phyloP scores from a whole-genome alignment of 2,113 vertebrate species.

The Cygnus buccinator region DNA sequence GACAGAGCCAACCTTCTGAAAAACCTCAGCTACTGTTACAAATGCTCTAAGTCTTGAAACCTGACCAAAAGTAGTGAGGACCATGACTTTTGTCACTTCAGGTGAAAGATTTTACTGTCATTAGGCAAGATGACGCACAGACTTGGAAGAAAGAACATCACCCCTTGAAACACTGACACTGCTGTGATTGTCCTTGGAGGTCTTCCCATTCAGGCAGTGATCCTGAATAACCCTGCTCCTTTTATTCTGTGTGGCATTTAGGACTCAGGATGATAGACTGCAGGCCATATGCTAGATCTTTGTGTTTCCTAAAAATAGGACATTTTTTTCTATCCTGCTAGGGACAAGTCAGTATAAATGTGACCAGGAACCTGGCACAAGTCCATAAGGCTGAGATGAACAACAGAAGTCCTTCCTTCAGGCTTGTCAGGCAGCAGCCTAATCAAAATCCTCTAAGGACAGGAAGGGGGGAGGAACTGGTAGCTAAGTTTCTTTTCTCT shows the following conservation, averaged over 20 bases:
- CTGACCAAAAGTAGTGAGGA: neutral
- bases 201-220: slow-evolving; percentile 27
- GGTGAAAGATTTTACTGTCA: neutral
- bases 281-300: slow-evolving; percentile 44
- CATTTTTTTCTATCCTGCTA: neutral
- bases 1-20: neutral
- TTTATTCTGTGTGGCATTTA: neutral
- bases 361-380: slow-evolving; percentile 54
- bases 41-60: neutral
- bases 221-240: slow-evolving; percentile 34
- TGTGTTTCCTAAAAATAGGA: slow-evolving; percentile 49
- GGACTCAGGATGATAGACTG: slow-evolving; percentile 45
- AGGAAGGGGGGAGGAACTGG: neutral
- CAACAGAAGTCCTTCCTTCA: slow-evolving; percentile 39
- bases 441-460: slow-evolving; percentile 13
- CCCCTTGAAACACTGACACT: neutral
- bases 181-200: slow-evolving; percentile 39
- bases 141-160: neutral
- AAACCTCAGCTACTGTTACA: neutral
- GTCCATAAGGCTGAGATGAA: slow-evolving; percentile 32
- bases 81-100: neutral
- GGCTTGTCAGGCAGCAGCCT: slow-evolving; percentile 8
- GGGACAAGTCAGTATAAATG: slow-evolving; percentile 32
- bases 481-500: neutral
- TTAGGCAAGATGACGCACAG: neutral